These are phyloP conservation scores for Pitangus sulphuratus DNA, from an alignment of 2,797 vertebrate species.

Conservation along the genomic window DNA sequence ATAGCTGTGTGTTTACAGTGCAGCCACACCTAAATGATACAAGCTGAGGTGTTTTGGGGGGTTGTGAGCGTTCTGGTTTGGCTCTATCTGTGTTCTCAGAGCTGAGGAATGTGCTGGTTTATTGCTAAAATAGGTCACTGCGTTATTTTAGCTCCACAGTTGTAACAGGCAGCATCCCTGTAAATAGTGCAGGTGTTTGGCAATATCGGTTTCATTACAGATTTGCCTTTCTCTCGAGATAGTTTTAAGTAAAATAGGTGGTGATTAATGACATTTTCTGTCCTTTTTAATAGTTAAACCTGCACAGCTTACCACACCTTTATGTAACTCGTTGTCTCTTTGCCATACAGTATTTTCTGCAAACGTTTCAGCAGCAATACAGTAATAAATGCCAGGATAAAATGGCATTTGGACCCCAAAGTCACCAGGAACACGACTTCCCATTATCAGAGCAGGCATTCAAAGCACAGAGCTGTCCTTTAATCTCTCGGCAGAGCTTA, in stretches of 20 bases:
- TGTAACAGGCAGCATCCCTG: not conserved
- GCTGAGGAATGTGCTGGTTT: not conserved
- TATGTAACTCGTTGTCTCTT: not conserved
- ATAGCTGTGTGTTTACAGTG: not conserved
- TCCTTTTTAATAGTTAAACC: not conserved
- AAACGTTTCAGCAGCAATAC: not conserved
- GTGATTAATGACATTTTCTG: not conserved
- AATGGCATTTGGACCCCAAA: not conserved
- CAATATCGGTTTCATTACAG: not conserved
- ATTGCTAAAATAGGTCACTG: slow-evolving; percentile 53
- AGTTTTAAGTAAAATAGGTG: not conserved
- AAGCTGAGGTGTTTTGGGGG: not conserved
- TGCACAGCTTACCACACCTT: not conserved
- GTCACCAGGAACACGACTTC: not conserved
- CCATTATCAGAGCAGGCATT: slow-evolving; percentile 10
- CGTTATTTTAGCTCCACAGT: not conserved
- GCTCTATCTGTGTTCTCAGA: not conserved
- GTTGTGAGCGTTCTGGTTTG: not conserved
- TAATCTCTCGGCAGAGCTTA: slow-evolving; percentile 52
- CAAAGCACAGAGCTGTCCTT: slow-evolving; percentile 36
- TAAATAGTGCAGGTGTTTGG: not conserved
- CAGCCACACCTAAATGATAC: fast-evolving
- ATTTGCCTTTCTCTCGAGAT: not conserved
- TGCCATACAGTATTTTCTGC: not conserved
- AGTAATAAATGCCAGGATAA: not conserved